Conservation (phyloP, 2,888 invertebrate genomes). For the Lepetodrilus schrolli region DNA sequence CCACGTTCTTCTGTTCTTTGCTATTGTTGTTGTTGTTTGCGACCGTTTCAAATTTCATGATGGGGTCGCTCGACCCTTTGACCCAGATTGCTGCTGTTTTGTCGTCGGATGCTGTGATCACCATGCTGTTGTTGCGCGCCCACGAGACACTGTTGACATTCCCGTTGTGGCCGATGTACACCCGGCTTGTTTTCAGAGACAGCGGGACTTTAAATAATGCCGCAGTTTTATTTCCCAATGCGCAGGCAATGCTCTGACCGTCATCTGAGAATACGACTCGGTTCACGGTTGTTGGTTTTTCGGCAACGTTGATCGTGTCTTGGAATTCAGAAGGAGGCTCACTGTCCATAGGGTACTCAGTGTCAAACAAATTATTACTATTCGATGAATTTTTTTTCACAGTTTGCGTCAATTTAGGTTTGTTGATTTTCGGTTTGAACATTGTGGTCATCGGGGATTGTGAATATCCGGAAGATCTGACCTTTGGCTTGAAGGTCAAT, state of each 20-base stretch:
- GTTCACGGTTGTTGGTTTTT: slow-evolving; percentile 62
- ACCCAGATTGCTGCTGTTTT: slow-evolving; percentile 68
- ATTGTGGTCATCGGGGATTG: slow-evolving; percentile 59
- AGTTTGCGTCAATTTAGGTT: not conserved
- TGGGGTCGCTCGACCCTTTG: slow-evolving; percentile 61
- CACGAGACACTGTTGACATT: slow-evolving; percentile 63
- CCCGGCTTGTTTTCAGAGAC: slow-evolving; percentile 52
- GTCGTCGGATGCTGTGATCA: slow-evolving; percentile 72
- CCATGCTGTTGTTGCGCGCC: slow-evolving; percentile 63
- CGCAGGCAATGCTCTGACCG: slow-evolving; percentile 67
- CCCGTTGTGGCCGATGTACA: slow-evolving; percentile 68
- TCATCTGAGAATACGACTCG: slow-evolving; percentile 58
- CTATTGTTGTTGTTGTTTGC: slow-evolving; percentile 45
- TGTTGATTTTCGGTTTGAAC: slow-evolving; percentile 61
- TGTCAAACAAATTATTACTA: slow-evolving; percentile 9
- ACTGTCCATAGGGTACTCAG: slow-evolving; percentile 59
- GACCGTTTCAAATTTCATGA: slow-evolving; percentile 59
- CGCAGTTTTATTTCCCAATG: slow-evolving; percentile 67
- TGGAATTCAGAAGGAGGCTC: slow-evolving; percentile 49
- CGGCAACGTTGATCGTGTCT: slow-evolving; percentile 57
- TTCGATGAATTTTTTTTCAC: not conserved
- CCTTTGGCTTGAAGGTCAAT: slow-evolving; percentile 66
- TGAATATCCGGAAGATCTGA: slow-evolving; percentile 73
- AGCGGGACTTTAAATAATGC: slow-evolving; percentile 67
- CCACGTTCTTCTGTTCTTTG: slow-evolving; percentile 33